phyloP scores from a whole-genome alignment of 2,797 vertebrate species.

The Synaphobranchus kaupii region DNA sequence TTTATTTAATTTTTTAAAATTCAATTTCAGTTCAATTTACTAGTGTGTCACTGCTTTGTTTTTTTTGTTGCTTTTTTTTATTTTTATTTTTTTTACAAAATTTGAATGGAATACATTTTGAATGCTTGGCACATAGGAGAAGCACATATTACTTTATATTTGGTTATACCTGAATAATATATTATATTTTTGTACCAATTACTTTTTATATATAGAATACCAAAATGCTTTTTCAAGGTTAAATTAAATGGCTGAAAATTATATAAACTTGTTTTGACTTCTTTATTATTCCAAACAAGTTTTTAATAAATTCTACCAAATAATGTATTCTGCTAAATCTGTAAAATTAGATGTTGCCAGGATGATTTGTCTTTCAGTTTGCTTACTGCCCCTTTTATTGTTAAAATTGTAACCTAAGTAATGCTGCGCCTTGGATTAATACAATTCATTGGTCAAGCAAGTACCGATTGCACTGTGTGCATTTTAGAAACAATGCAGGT shows the following conservation, averaged over 20 bases:
- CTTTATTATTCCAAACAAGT: neutral
- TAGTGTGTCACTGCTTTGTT: neutral
- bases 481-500: neutral
- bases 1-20: neutral
- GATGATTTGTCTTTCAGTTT: conserved; percentile 7
- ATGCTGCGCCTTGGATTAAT: neutral
- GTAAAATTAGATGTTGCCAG: neutral
- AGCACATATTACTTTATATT: conserved; percentile 9
- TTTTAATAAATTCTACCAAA: neutral
- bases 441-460: neutral
- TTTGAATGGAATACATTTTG: neutral
- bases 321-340: neutral
- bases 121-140: neutral
- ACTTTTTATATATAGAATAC: neutral
- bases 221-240: neutral
- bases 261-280: neutral
- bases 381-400: conserved; percentile 15
- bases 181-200: neutral
- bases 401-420: neutral
- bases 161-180: conserved; percentile 28
- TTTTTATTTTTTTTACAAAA: neutral
- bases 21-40: conserved; percentile 2
- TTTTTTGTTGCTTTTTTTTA: neutral
- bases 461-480: neutral
- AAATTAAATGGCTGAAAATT: neutral